Conservation (phyloP, 1,140 invertebrate species). For the Pseudomyrmex concolor region DNA sequence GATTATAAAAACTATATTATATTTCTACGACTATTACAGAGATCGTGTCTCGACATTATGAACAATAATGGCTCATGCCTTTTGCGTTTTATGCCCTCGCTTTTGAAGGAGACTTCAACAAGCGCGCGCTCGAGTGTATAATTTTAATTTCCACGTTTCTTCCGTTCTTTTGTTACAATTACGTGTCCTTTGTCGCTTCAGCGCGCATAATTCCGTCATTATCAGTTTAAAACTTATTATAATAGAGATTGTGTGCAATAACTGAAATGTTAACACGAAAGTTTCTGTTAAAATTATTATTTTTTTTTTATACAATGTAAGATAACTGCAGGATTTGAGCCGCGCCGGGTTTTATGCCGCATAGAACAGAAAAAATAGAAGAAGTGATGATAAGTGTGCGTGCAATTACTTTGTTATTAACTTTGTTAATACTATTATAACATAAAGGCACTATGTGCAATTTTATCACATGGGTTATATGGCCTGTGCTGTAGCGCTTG, state of each 20-base stretch:
- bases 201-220: slow-evolving; percentile 19
- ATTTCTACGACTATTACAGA: neutral
- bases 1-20: slow-evolving; percentile 27
- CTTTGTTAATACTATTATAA: too few relatives aligned
- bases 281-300: neutral
- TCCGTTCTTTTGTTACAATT: slow-evolving; percentile 4
- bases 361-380: too few relatives aligned
- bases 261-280: slow-evolving; percentile 14
- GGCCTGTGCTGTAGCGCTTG: too few relatives aligned
- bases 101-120: neutral
- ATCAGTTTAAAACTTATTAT: slow-evolving; percentile 17
- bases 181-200: slow-evolving; percentile 1
- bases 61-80: neutral
- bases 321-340: too few relatives aligned
- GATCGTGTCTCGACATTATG: slow-evolving; percentile 1
- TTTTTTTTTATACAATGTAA: neutral
- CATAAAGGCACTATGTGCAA: too few relatives aligned
- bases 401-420: too few relatives aligned
- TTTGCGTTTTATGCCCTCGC: neutral
- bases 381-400: too few relatives aligned
- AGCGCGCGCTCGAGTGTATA: neutral
- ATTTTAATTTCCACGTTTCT: slow-evolving; percentile 9
- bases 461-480: too few relatives aligned
- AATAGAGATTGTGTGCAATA: slow-evolving; percentile 10
- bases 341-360: too few relatives aligned